These are phyloP conservation scores for Castor canadensis DNA, from an alignment of 2,113 vertebrate genomes.

Conservation along the genomic window DNA sequence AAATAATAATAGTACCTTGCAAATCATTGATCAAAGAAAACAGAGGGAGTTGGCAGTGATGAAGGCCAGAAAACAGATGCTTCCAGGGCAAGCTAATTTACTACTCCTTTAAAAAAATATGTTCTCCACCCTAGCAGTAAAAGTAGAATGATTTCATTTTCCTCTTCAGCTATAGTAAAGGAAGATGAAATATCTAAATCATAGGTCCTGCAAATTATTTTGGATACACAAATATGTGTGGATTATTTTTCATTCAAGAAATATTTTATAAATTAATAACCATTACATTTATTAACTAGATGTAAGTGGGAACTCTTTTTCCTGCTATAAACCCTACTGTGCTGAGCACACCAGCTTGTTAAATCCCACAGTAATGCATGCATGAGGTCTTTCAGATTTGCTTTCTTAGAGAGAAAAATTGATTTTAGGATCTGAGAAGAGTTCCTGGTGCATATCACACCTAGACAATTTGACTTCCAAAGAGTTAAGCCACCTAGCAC, in stretches of 20 bases:
- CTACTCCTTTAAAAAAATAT: constrained; percentile 72
- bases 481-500: neutral
- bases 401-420: neutral
- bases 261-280: constrained; percentile 13
- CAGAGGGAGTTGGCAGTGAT: constrained; percentile 82
- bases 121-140: constrained; percentile 74
- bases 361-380: neutral
- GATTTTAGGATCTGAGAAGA: neutral
- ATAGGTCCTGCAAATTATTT: constrained; percentile 61
- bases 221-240: neutral
- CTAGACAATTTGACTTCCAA: neutral
- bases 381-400: neutral
- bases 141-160: constrained; percentile 75
- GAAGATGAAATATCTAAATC: constrained; percentile 70
- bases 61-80: constrained; percentile 83
- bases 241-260: constrained; percentile 38
- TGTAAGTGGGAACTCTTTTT: neutral
- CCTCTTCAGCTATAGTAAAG: constrained; percentile 67
- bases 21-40: constrained; percentile 87
- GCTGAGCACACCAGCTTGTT: neutral
- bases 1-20: constrained; percentile 86
- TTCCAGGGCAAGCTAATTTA: constrained; percentile 83
- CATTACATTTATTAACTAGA: neutral
- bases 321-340: neutral
- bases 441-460: constrained; percentile 23